Conservation (phyloP, 1,140 invertebrate species). For the Nephotettix cincticeps region DNA sequence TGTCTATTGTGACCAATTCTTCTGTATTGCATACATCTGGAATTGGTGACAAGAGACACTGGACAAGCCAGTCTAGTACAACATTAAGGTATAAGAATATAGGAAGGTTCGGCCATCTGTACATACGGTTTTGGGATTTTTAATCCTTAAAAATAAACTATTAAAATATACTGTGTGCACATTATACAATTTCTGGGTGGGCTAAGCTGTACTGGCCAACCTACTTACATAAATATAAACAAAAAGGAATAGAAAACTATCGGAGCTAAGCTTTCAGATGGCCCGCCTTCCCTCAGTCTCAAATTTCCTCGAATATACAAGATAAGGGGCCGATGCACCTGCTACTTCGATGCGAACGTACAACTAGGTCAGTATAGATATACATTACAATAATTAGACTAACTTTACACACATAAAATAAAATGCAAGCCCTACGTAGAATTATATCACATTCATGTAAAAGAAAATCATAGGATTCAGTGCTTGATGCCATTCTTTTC, state of each 20-base stretch:
- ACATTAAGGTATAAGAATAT: slow-evolving; percentile 26
- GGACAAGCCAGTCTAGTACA: slow-evolving; percentile 14
- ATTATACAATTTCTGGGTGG: slow-evolving; percentile 29
- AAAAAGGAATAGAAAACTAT: slow-evolving; percentile 27
- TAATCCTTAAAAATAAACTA: slow-evolving; percentile 26
- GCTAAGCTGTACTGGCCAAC: slow-evolving; percentile 29
- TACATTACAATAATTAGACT: slow-evolving; percentile 30
- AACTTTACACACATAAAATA: slow-evolving; percentile 38
- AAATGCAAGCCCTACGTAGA: slow-evolving; percentile 42
- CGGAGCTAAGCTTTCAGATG: slow-evolving; percentile 25
- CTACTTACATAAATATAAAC: slow-evolving; percentile 29
- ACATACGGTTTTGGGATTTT: slow-evolving; percentile 13
- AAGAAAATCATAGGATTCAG: slow-evolving; percentile 26
- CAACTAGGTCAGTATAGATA: slow-evolving; percentile 29
- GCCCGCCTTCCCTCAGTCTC: slow-evolving; percentile 42
- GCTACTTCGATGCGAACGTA: slow-evolving; percentile 34
- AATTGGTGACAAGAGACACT: not conserved
- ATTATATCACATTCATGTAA: slow-evolving; percentile 42
- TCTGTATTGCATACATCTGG: not conserved
- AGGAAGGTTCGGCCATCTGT: slow-evolving; percentile 39
- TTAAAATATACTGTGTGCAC: slow-evolving; percentile 25
- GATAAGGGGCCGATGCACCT: slow-evolving; percentile 26
- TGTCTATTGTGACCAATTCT: not conserved
- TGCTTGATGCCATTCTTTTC: slow-evolving; percentile 33
- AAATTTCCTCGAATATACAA: slow-evolving; percentile 38